Percentiles rank a stretch among this genome's conserved stretches.
Conservation (phyloP, 2,888 invertebrate species). For the Metacarcinus magister region DNA sequence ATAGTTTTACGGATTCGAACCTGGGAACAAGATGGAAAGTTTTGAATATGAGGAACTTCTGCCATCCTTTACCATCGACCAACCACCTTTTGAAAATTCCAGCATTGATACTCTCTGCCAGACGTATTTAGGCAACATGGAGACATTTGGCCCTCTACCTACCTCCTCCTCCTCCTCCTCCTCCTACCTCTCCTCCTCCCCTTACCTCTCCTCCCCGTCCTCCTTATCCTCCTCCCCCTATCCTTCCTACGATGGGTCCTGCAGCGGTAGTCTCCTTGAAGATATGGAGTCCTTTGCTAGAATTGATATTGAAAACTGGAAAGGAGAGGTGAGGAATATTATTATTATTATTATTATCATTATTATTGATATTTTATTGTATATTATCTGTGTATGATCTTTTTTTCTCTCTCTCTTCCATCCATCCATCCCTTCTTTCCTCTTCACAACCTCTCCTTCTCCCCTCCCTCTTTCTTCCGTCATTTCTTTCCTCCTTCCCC, state of each 20-base stretch:
- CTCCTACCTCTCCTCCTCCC: background rate
- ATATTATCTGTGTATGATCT: no score
- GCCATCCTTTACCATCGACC: slow-evolving; percentile 64
- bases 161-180: background rate
- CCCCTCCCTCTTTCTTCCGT: background rate
- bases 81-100: background rate
- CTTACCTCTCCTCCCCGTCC: background rate
- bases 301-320: slow-evolving; percentile 60
- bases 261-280: slow-evolving; percentile 53
- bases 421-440: background rate
- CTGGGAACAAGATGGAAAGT: slow-evolving; percentile 51
- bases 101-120: slow-evolving; percentile 68
- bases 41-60: slow-evolving; percentile 54
- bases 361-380: no score
- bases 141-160: background rate
- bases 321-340: slow-evolving; percentile 73
- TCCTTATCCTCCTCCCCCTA: background rate
- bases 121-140: slow-evolving; percentile 66
- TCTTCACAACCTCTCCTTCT: background rate
- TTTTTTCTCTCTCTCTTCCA: background rate
- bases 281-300: slow-evolving; percentile 66
- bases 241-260: background rate
- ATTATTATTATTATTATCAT: no score
- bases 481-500: background rate
- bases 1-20: no score